These are phyloP conservation scores for Geothlypis trichas DNA, from an alignment of 2,113 vertebrate species.

Conservation along the genomic window DNA sequence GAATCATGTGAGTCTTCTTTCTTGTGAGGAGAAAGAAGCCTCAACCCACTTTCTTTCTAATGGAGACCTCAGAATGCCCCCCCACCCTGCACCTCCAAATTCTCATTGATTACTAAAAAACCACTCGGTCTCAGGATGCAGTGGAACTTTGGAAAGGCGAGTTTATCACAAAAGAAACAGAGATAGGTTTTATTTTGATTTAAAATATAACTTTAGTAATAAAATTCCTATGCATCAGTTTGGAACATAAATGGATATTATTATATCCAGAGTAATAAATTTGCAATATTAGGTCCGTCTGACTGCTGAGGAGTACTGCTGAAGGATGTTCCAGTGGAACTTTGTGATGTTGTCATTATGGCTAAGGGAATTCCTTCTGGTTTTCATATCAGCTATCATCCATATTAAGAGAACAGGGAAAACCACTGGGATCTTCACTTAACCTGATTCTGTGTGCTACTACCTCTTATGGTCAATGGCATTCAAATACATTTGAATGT, in stretches of 20 bases:
- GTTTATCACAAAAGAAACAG: background rate
- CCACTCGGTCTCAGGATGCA: background rate
- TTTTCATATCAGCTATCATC: background rate
- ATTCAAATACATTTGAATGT: background rate
- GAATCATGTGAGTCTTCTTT: background rate
- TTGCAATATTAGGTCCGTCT: background rate
- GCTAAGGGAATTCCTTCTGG: background rate
- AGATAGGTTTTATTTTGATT: background rate
- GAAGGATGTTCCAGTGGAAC: background rate
- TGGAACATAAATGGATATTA: background rate
- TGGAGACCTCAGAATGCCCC: background rate
- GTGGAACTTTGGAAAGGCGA: background rate
- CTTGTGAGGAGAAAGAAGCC: background rate
- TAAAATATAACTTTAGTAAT: background rate
- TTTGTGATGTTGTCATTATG: background rate
- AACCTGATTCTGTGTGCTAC: background rate
- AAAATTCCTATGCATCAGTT: background rate
- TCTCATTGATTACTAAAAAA: background rate
- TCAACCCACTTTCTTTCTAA: background rate
- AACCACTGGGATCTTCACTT: background rate
- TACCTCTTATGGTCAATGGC: background rate
- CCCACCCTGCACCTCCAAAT: fast-evolving
- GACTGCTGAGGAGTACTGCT: background rate
- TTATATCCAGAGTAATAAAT: background rate
- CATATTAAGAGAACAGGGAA: background rate